Base-by-base conservation (phyloP, 2,888 invertebrate genomes). In the Ichneumon xanthorius region DNA sequence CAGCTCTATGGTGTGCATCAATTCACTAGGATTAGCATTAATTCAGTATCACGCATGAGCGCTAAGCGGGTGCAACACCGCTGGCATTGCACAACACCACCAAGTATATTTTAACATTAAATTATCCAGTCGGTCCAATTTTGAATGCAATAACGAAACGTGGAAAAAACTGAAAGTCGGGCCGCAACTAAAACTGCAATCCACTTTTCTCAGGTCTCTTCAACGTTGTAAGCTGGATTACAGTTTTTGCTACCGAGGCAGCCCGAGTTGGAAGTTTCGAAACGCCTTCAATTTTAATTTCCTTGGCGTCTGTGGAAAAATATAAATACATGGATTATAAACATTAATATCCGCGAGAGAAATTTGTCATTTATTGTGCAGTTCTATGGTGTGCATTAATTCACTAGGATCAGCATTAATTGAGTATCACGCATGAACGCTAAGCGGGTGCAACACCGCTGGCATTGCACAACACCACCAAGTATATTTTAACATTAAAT, bases 11-110 rank as follows among this genome's bases (percentile, higher is more conserved):
- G 65, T 53, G 79, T 30, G 48, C 63, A 79, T 79, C 79, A 71
- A 71, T 71, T 79, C 71, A 63, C 61, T 19, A 30, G 79, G 79
- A 79, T 79, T 79, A 79, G 61, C 79, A 71, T 79, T 79, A 79
- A 61, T 48, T 68, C 45, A 45, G 70, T 58, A 58, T 78, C 45
- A 58, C 48, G 26, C 30, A 53, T 33, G 61, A 61, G 16, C 37
- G 58, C 30, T 19, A 30, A 26, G 68, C 16, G 45, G 55, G 45
- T 45, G 58, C 37, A 33, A 14, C 58, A 50, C 45, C 14, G 53
- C 33, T 26, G 40, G 58, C 67, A 30, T 58, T 70, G n/a, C 4
- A 14, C 16, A 68, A 67, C 14, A 65, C 65, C 22, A 65, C 48
- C n/a, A 16, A 11, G 19, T 26, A 45, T 58, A 37, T 45, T 58